Conservation (phyloP, 92 coral and sea anemone species). For the Pocillopora meandrina region DNA sequence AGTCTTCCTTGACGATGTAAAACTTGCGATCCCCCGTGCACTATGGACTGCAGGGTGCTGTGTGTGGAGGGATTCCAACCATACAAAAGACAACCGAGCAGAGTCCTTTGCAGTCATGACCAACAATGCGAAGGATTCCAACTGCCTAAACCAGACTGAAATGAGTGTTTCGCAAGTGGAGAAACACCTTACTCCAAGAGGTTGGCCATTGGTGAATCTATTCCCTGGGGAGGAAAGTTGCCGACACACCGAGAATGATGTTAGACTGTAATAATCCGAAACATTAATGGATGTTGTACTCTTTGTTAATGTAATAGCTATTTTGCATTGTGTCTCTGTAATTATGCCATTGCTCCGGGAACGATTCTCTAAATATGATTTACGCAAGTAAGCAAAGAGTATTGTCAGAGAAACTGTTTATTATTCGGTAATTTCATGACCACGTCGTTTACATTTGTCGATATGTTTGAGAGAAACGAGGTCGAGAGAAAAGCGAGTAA, state of each 20-base stretch:
- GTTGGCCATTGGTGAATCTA: background rate
- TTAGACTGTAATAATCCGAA: background rate
- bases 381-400: too few species aligned
- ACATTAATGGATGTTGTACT: too few species aligned
- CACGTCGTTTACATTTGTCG: too few species aligned
- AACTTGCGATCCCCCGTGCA: slow-evolving; percentile 24
- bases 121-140: background rate
- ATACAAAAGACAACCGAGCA: background rate
- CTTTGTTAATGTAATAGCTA: too few species aligned
- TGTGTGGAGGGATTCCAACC: slow-evolving; percentile 19
- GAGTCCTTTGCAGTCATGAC: slow-evolving; percentile 48
- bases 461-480: too few species aligned
- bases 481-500: too few species aligned
- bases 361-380: too few species aligned
- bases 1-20: background rate
- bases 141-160: slow-evolving; percentile 6
- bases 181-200: background rate
- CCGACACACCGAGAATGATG: background rate
- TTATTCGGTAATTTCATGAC: too few species aligned
- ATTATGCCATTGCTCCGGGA: too few species aligned
- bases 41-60: slow-evolving; percentile 59
- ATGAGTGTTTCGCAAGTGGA: background rate
- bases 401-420: too few species aligned
- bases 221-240: background rate
- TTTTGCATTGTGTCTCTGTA: too few species aligned